Evolutionary conservation across 2,797 vertebrate genomes (phyloP).

Genomic region (Manis pentadactyla): DNA sequence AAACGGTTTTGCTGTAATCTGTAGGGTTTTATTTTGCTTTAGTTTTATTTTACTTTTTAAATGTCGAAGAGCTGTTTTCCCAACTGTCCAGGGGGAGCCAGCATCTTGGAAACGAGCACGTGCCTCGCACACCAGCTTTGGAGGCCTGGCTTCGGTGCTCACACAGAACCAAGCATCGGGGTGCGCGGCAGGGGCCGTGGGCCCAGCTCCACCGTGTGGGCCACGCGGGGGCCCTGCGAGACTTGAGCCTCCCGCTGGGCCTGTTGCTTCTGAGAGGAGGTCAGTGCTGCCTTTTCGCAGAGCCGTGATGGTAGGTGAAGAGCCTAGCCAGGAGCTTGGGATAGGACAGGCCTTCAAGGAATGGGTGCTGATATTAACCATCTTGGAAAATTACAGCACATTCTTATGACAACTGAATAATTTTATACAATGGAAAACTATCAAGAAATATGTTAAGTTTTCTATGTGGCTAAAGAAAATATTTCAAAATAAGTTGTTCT

Average conservation of each 20-base stretch:
- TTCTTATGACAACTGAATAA: not conserved
- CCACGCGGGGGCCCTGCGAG: fast-evolving
- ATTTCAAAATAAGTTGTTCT: not conserved
- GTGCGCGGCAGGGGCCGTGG: fast-evolving
- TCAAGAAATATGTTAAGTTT: not conserved
- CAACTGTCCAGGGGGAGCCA: not conserved
- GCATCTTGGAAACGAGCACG: not conserved
- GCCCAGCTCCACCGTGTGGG: fast-evolving
- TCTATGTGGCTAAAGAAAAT: not conserved
- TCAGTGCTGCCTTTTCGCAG: fast-evolving
- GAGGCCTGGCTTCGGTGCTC: fast-evolving
- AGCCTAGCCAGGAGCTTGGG: no score
- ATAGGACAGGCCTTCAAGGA: not conserved
- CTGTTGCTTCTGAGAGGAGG: not conserved
- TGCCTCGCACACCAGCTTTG: fast-evolving
- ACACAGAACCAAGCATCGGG: not conserved
- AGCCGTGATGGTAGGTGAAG: not conserved
- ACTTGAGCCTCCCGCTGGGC: fast-evolving
- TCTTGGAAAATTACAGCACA: not conserved
- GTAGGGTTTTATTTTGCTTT: not conserved
- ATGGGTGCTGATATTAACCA: fast-evolving
- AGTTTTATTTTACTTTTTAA: not conserved
- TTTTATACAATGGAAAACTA: not conserved
- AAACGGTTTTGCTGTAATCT: not conserved
- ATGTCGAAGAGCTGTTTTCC: not conserved